Evolutionary conservation across 2,888 invertebrate species (phyloP).

Genomic region (Chaetogeoica ovagalla): DNA sequence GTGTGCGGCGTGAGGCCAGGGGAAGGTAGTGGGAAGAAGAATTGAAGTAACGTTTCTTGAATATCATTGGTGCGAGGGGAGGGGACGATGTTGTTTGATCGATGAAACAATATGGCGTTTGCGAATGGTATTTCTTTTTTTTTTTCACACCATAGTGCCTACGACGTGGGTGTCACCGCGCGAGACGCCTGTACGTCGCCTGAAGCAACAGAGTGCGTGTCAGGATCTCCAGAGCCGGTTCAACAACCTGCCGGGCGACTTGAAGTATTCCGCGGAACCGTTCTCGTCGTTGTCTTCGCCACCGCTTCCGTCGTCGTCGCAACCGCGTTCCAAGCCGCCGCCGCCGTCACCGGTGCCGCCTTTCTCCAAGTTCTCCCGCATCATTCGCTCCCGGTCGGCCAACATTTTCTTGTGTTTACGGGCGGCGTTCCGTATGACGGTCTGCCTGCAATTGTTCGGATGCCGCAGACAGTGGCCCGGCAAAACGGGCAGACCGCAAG

Average conservation of each 20-base stretch:
- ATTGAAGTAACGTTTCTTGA: too few relatives aligned
- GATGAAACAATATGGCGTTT: neutral
- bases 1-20: too few relatives aligned
- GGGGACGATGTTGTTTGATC: neutral
- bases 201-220: slow-evolving; percentile 10
- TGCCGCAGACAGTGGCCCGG: slow-evolving; percentile 5
- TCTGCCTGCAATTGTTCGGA: slow-evolving; percentile 24
- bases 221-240: slow-evolving; percentile 18
- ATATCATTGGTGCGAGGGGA: neutral
- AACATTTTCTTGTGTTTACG: slow-evolving; percentile 4
- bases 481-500: slow-evolving; percentile 5
- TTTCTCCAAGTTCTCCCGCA: neutral
- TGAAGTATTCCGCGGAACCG: neutral
- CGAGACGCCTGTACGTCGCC: neutral
- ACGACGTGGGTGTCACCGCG: slow-evolving; percentile 5
- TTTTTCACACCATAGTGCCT: slow-evolving; percentile 16
- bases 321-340: slow-evolving; percentile 37
- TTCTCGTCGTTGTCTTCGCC: slow-evolving; percentile 10
- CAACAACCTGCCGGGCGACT: slow-evolving; percentile 6
- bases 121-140: neutral
- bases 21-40: too few relatives aligned
- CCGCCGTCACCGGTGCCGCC: slow-evolving; percentile 15
- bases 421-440: slow-evolving; percentile 26
- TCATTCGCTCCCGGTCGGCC: neutral
- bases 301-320: slow-evolving; percentile 22